phyloP scores from a whole-genome alignment of 2,888 invertebrate species.

The Drosophila pseudotalamancana region DNA sequence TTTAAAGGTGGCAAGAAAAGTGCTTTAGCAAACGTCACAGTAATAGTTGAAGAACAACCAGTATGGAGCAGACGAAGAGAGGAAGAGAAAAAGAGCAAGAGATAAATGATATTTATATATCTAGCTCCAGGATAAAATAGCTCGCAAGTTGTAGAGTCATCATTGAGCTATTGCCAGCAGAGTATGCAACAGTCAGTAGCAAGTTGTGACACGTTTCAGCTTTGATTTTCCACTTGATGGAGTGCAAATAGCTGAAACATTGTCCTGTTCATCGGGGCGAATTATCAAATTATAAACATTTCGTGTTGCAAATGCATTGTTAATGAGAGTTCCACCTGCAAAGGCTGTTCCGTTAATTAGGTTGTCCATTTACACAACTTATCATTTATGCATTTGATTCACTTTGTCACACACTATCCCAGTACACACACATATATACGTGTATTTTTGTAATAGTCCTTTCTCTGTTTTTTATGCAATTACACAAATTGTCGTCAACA shows the following conservation, averaged over 20 bases:
- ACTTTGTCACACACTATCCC: slow-evolving; percentile 2
- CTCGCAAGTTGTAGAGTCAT: too few species aligned
- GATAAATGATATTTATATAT: too few species aligned
- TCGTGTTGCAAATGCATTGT: slow-evolving; percentile 61
- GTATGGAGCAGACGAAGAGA: too few species aligned
- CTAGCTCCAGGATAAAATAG: too few species aligned
- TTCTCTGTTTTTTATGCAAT: slow-evolving; percentile 25
- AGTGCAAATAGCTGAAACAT: slow-evolving; percentile 61
- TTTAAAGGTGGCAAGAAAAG: too few species aligned
- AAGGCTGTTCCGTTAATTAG: slow-evolving; percentile 56
- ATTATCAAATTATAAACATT: slow-evolving; percentile 70
- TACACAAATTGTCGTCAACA: slow-evolving; percentile 50
- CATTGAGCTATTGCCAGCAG: neutral
- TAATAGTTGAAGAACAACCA: too few species aligned
- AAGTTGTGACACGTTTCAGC: slow-evolving; percentile 32
- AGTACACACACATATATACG: neutral
- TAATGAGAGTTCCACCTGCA: slow-evolving; percentile 45
- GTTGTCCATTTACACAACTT: slow-evolving; percentile 18
- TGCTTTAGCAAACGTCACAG: too few species aligned
- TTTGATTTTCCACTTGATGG: slow-evolving; percentile 78
- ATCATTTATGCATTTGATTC: slow-evolving; percentile 2
- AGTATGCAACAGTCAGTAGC: neutral
- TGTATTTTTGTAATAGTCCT: neutral
- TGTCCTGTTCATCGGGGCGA: slow-evolving; percentile 56
- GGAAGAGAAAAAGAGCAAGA: too few species aligned